Evolutionary conservation across 2,113 vertebrate species (phyloP).

Genomic region (Narcine bancroftii): DNA sequence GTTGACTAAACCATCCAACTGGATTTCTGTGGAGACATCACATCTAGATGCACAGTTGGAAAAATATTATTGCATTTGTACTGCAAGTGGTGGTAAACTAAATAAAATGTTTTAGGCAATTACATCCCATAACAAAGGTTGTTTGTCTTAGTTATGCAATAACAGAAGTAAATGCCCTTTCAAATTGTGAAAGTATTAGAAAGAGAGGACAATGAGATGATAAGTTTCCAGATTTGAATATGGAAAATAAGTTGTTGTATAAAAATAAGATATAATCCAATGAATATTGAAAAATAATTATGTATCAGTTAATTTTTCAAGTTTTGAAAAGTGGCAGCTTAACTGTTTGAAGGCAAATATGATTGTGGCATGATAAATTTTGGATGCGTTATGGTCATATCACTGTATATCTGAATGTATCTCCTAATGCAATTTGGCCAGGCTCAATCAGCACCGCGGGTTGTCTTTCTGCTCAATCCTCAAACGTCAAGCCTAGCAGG

Average conservation of each 20-base stretch:
- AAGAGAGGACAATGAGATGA: not conserved
- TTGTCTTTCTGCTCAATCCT: slow-evolving; percentile 34
- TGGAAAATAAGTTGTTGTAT: not conserved
- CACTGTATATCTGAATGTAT: slow-evolving; percentile 28
- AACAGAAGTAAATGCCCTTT: not conserved
- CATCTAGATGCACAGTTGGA: too few species aligned
- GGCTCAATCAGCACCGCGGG: slow-evolving; percentile 20
- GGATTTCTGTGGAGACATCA: not conserved
- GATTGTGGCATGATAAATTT: not conserved
- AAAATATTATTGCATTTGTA: not conserved
- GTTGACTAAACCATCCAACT: not conserved
- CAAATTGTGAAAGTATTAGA: not conserved
- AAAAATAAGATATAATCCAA: not conserved
- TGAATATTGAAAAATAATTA: not conserved
- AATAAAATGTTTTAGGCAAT: not conserved
- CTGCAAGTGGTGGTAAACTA: not conserved
- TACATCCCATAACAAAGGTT: not conserved
- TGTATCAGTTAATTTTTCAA: not conserved
- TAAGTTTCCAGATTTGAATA: not conserved
- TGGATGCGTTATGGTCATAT: slow-evolving; percentile 11
- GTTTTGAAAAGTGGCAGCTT: not conserved
- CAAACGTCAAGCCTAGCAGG: not conserved
- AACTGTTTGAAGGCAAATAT: slow-evolving; percentile 2
- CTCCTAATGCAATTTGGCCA: slow-evolving; percentile 28
- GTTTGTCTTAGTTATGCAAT: not conserved